Evolutionary conservation across 2,113 vertebrate species (phyloP), one percentile per base, ranked within the genome.

Genomic region (Periophthalmodon schlosseri): DNA sequence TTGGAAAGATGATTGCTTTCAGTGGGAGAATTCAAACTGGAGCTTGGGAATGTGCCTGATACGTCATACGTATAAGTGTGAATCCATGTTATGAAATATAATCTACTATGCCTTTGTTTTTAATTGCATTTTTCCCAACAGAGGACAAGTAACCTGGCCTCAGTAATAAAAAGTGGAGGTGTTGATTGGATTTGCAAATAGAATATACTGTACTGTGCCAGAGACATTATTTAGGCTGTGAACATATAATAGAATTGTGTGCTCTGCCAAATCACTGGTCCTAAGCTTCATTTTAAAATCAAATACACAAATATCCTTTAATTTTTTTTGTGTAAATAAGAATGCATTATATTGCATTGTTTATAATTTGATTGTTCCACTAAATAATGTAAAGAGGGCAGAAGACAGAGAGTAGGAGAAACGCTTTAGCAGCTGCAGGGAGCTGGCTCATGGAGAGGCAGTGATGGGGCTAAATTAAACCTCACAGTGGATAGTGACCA

Each of bases 391-490:
- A 74, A 39, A n/a, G 56, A 47, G 10, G 61, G 64, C 24, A 73
- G 23, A 64, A 66, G 65, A 58, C 52, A 21, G 69, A 69, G 58
- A 34, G 4, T 21, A 54, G 63, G 24, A 72, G 64, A 13, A 60
- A 80, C 80, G 56, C 67, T 83, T 89, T 83, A 76, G 67, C 74
- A 82, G 84, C 80, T 84, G 85, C 77, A 76, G 83, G 83, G 68
- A 77, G 73, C 77, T 71, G 49, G 61, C 69, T 74, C 81, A 78
- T 83, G 74, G 77, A 50, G 81, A 86, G 74, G 69, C 66, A 23
- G 63, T 76, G 75, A 84, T 74, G 75, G 75, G 83, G 81, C 89
- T 86, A 87, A 88, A 86, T 91, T 92, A 89, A 88, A 91, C 81
- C 79, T 78, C 80, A 69, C 74, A 69, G 58, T 79, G 74, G 72